A percentile compares a stretch with the other conserved stretches of the same genome.
Conservation (phyloP, 2,797 vertebrate genomes). For the Acropternis orthonyx region DNA sequence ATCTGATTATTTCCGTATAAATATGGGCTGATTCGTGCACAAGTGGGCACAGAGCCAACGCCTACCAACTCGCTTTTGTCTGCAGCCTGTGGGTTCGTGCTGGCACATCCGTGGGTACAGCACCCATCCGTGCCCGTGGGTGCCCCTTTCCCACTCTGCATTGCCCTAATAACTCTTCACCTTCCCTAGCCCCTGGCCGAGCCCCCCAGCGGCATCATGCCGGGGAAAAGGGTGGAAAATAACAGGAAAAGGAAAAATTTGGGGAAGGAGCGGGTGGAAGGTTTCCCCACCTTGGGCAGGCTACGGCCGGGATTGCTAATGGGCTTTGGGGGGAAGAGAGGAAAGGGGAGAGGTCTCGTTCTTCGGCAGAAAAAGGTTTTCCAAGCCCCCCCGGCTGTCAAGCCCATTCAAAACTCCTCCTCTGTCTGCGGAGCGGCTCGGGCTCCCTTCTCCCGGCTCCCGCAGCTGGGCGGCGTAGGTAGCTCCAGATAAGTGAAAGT, state of each 20-base stretch:
- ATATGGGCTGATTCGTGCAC: rapidly evolving
- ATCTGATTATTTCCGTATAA: rapidly evolving
- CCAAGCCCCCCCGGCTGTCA: not conserved
- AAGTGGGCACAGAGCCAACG: rapidly evolving
- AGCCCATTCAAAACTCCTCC: not conserved
- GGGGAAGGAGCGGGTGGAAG: not conserved
- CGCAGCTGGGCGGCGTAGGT: constrained; percentile 60
- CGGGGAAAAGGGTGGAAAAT: not conserved
- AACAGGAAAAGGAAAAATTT: not conserved
- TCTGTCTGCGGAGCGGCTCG: not conserved
- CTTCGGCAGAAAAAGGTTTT: not conserved
- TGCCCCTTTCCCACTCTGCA: not conserved
- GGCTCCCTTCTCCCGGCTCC: not conserved
- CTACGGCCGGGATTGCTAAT: not conserved
- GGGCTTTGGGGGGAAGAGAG: not conserved
- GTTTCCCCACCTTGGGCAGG: not conserved
- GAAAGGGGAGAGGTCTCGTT: not conserved
- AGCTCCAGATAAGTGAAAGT: constrained; percentile 75
- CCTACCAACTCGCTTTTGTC: rapidly evolving
- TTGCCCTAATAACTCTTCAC: not conserved
- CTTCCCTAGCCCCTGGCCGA: not conserved
- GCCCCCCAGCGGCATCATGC: rapidly evolving
- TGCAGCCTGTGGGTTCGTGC: not conserved
- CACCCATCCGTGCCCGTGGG: not conserved
- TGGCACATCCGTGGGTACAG: too few relatives aligned